Percentiles rank a stretch among this genome's conserved stretches.
These are phyloP conservation scores for Crax fasciolata DNA, from an alignment of 2,797 vertebrate genomes.

Conservation along the genomic window DNA sequence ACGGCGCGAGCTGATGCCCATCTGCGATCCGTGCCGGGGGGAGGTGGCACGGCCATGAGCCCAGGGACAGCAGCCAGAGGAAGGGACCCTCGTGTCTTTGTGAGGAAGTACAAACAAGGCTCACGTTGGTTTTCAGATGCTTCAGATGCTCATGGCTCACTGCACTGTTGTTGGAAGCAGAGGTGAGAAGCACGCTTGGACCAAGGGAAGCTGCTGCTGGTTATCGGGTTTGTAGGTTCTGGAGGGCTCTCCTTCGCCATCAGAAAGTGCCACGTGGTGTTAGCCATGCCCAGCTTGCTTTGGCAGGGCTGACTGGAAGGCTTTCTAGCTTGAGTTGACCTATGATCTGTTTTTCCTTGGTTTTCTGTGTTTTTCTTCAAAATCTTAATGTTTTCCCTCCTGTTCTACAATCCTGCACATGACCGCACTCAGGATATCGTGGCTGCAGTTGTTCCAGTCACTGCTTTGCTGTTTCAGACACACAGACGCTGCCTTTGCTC, in stretches of 20 bases:
- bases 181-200: neutral
- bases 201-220: neutral
- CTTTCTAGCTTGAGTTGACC: neutral
- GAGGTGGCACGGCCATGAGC: neutral
- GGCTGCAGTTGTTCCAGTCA: neutral
- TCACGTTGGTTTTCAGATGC: neutral
- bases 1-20: fast-evolving
- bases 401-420: neutral
- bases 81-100: neutral
- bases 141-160: fast-evolving
- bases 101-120: neutral
- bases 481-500: fast-evolving
- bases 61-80: neutral
- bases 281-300: neutral
- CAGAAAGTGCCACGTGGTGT: neutral
- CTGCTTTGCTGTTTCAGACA: neutral
- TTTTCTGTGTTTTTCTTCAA: neutral
- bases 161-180: neutral
- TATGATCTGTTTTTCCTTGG: neutral
- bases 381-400: neutral
- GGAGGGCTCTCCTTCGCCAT: neutral
- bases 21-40: fast-evolving
- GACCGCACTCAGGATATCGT: fast-evolving
- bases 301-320: neutral
- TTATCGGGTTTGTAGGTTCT: neutral